Evolutionary conservation across 2,113 vertebrate genomes (phyloP).

Genomic region (Gasterosteus aculeatus): DNA sequence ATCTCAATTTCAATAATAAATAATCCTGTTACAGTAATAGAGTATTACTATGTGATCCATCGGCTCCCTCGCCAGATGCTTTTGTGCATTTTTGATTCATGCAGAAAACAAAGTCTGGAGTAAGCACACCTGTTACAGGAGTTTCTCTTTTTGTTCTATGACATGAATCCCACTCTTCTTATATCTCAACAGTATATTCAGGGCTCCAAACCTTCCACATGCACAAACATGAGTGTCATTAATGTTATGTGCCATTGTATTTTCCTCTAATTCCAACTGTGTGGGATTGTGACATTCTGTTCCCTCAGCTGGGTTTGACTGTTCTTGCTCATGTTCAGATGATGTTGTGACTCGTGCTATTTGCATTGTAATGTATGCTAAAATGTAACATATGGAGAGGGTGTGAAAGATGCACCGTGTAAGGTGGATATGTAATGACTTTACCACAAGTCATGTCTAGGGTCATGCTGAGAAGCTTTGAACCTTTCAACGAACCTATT

Average conservation of each 20-base stretch:
- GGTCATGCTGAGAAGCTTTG: constrained; percentile 22
- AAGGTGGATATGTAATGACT: constrained; percentile 45
- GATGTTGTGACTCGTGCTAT: constrained; percentile 15
- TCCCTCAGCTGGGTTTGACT: constrained; percentile 8
- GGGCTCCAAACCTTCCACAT: not conserved
- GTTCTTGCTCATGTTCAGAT: constrained; percentile 13
- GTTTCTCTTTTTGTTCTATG: constrained; percentile 11
- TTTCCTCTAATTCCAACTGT: not conserved
- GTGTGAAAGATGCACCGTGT: constrained; percentile 49
- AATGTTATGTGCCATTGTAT: not conserved
- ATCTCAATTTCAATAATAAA: constrained; percentile 8
- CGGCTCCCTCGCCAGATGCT: not conserved
- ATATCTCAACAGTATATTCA: not conserved
- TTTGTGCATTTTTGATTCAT: constrained; percentile 6
- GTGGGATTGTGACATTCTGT: not conserved
- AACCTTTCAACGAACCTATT: constrained; percentile 9
- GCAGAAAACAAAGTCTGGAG: not conserved
- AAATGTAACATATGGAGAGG: constrained; percentile 47
- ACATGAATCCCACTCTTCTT: constrained; percentile 22
- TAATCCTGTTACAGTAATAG: not conserved
- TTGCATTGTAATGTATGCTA: constrained; percentile 23
- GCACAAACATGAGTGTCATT: not conserved
- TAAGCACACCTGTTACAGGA: constrained; percentile 8
- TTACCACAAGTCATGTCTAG: constrained; percentile 17
- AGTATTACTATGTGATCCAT: not conserved